These are phyloP conservation scores for Isoperla grammatica DNA, from an alignment of 2,888 invertebrate genomes.

Conservation along the genomic window DNA sequence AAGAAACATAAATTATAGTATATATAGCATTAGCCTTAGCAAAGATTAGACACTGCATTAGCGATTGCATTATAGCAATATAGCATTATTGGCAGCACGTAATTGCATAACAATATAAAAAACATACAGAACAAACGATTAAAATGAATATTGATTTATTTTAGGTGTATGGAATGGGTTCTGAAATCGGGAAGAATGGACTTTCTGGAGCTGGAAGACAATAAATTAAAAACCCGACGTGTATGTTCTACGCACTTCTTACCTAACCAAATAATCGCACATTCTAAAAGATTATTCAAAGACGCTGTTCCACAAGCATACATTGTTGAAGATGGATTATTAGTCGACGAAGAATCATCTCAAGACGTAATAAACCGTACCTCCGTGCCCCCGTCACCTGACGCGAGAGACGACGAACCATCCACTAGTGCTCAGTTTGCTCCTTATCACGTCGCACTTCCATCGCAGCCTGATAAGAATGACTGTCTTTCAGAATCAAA, in stretches of 20 bases:
- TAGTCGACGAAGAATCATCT: neutral
- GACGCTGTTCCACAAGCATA: neutral
- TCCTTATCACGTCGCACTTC: too few relatives aligned
- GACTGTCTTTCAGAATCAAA: too few relatives aligned
- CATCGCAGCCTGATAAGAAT: too few relatives aligned
- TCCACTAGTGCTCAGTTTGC: too few relatives aligned
- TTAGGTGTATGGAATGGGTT: neutral
- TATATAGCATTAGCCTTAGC: too few relatives aligned
- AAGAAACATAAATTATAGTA: too few relatives aligned
- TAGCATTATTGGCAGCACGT: neutral
- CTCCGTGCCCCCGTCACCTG: neutral
- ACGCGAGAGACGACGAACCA: too few relatives aligned
- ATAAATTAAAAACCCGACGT: neutral
- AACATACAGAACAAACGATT: neutral
- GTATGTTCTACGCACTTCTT: neutral
- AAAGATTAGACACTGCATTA: too few relatives aligned
- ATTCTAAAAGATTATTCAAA: neutral
- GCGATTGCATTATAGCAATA: too few relatives aligned
- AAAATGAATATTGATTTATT: neutral
- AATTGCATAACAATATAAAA: neutral
- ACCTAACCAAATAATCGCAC: neutral
- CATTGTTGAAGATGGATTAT: neutral
- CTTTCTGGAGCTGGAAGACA: neutral
- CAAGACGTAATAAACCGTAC: neutral
- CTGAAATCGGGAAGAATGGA: neutral